Conservation (phyloP, 30 jellyfish, hydroid and myxozoan genomes). For the Rhopilema esculentum region DNA sequence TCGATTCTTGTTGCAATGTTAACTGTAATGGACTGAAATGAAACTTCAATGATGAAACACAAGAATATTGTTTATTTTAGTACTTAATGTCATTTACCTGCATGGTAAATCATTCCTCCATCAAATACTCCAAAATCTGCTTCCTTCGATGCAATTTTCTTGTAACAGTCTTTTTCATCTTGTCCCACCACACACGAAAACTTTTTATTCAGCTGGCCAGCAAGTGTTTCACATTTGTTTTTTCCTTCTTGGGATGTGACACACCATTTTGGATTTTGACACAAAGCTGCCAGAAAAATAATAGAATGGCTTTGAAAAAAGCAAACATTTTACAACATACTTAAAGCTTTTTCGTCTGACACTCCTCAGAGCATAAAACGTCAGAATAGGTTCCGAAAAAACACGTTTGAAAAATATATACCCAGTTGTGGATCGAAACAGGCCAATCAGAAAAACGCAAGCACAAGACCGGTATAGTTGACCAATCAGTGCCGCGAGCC, state of each 20-base stretch:
- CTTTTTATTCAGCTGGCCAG: not conserved
- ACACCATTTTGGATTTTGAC: constrained; percentile 37
- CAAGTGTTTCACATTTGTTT: not conserved
- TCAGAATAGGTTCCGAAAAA: too few species aligned
- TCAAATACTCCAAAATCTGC: constrained; percentile 47
- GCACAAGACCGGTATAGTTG: too few species aligned
- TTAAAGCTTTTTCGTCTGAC: too few species aligned
- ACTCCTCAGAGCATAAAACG: too few species aligned
- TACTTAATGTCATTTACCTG: not conserved
- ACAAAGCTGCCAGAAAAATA: not conserved
- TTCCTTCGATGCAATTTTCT: constrained; percentile 22
- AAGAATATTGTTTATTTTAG: not conserved
- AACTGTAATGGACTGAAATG: too few species aligned
- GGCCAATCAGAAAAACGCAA: too few species aligned
- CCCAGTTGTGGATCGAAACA: too few species aligned
- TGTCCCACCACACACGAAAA: constrained; percentile 28
- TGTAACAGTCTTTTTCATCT: constrained; percentile 31
- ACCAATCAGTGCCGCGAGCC: too few species aligned
- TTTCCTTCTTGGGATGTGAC: constrained; percentile 5
- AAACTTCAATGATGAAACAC: not conserved
- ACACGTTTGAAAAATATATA: too few species aligned
- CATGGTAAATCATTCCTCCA: constrained; percentile 31
- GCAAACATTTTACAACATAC: too few species aligned
- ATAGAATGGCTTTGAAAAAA: not conserved
- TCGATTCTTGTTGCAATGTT: too few species aligned